Percentiles rank a stretch among this genome's conserved stretches.
These are phyloP conservation scores for Ispidina lecontei DNA, from an alignment of 2,797 vertebrate genomes.

Conservation along the genomic window DNA sequence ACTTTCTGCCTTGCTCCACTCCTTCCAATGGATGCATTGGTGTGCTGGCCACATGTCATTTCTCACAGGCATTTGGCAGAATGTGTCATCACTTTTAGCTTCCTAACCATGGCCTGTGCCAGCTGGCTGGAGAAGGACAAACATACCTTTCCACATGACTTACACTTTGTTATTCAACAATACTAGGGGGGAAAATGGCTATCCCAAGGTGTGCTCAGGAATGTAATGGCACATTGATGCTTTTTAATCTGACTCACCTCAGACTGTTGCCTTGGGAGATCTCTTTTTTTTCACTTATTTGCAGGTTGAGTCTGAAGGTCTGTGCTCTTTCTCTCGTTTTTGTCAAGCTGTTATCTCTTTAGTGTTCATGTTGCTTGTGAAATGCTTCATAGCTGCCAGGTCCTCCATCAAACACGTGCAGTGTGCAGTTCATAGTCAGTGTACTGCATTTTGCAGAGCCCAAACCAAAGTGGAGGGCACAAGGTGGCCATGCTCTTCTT, in stretches of 20 bases:
- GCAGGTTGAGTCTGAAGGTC: not conserved
- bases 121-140: not conserved
- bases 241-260: not conserved
- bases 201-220: not conserved
- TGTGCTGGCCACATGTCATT: not conserved
- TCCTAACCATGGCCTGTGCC: not conserved
- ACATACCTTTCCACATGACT: not conserved
- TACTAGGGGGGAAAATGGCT: not conserved
- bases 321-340: not conserved
- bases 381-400: not conserved
- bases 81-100: not conserved
- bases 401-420: not conserved
- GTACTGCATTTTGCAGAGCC: not conserved
- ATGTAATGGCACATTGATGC: not conserved
- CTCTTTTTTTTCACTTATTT: not conserved
- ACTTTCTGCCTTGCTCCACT: not conserved
- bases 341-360: not conserved
- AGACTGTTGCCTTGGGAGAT: not conserved
- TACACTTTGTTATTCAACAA: not conserved
- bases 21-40: rapidly evolving
- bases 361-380: not conserved
- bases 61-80: not conserved
- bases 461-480: not conserved
- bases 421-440: not conserved
- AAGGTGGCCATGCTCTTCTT: not conserved